phyloP scores from a whole-genome alignment of 2,113 vertebrate species.

The Xenopus borealis region DNA sequence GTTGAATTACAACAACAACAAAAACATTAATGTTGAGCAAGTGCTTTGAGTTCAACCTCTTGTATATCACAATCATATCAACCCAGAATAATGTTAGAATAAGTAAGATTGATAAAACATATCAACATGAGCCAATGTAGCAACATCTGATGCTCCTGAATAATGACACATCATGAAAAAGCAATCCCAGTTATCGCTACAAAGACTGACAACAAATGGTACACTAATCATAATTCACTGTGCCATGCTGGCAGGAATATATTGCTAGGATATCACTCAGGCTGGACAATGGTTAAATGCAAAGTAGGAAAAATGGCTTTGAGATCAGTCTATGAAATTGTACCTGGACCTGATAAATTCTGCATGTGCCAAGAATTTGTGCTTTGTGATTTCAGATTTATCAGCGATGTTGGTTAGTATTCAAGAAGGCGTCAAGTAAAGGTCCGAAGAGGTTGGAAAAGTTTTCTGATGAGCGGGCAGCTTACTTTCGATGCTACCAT shows the following conservation, averaged over 20 bases:
- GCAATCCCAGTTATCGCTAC: no score
- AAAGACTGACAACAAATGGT: neutral
- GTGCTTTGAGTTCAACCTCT: no score
- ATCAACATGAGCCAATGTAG: no score
- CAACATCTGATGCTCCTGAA: no score
- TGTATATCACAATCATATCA: no score
- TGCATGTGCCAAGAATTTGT: neutral
- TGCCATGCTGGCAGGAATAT: neutral
- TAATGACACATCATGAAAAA: no score
- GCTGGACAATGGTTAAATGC: no score
- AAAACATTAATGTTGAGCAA: no score
- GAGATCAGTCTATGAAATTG: neutral
- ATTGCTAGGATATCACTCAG: neutral
- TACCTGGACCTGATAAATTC: neutral
- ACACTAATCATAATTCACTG: neutral
- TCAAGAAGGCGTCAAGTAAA: constrained; percentile 83
- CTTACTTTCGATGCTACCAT: constrained; percentile 76
- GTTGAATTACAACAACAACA: no score
- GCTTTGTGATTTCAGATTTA: constrained; percentile 72
- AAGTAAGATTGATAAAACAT: no score
- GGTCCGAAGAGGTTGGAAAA: constrained; percentile 80
- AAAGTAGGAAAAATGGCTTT: neutral
- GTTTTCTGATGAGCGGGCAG: constrained; percentile 78
- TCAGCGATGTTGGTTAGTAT: constrained; percentile 78
- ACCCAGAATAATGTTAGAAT: no score